Evolutionary conservation across 2,113 vertebrate species (phyloP).

Genomic region (Grammomys dolichurus): DNA sequence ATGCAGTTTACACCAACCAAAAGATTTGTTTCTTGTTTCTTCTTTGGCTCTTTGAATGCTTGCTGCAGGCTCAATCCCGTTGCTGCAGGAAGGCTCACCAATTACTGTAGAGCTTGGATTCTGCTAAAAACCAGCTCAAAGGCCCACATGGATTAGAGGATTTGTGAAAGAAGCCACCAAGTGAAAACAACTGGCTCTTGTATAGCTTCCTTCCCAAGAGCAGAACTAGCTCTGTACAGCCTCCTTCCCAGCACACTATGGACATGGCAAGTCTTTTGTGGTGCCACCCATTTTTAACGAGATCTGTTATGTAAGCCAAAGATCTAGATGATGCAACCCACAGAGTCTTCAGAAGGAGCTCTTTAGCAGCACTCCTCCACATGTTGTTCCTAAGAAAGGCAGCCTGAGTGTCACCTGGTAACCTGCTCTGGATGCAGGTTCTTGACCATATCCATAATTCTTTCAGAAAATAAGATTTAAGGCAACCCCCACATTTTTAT

Average conservation of each 20-base stretch:
- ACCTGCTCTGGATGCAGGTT: no score
- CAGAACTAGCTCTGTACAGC: background rate
- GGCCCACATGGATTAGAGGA: background rate
- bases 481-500: background rate
- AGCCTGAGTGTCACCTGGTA: no score
- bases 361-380: no score
- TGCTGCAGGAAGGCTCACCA: background rate
- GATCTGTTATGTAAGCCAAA: no score
- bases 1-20: background rate
- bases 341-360: no score
- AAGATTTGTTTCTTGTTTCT: background rate
- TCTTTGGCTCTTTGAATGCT: background rate
- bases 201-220: background rate
- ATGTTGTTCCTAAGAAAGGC: no score
- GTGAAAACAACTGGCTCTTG: background rate
- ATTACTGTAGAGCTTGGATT: slow-evolving; percentile 12
- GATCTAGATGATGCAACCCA: no score
- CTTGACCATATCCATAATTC: background rate
- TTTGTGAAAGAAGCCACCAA: background rate
- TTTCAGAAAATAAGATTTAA: slow-evolving; percentile 38
- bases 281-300: no score
- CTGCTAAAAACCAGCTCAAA: background rate
- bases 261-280: no score
- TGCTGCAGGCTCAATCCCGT: background rate
- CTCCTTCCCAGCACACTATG: background rate